phyloP scores from a whole-genome alignment of 92 coral and sea anemone genomes.

The Desmophyllum pertusum region DNA sequence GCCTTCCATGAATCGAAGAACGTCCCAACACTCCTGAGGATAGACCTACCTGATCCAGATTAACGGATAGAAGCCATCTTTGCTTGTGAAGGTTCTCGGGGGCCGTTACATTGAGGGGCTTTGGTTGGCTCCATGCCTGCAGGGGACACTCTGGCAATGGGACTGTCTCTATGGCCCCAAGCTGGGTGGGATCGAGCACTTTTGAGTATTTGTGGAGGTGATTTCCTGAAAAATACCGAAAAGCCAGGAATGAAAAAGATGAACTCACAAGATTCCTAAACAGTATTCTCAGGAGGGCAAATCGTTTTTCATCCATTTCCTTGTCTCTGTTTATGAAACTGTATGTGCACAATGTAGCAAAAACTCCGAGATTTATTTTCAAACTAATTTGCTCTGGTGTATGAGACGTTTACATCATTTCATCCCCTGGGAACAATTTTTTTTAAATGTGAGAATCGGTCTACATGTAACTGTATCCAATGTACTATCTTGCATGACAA shows the following conservation, averaged over 20 bases:
- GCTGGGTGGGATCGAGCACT: conserved; percentile 80
- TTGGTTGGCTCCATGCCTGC: conserved; percentile 84
- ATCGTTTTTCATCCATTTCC: too few species aligned
- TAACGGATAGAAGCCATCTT: conserved; percentile 80
- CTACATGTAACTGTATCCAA: not conserved
- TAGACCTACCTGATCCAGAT: conserved; percentile 72
- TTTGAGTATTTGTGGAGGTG: conserved; percentile 97
- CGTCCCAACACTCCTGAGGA: too few species aligned
- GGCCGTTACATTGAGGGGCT: conserved; percentile 82
- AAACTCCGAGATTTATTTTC: too few species aligned
- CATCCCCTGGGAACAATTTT: not conserved
- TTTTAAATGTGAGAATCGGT: not conserved
- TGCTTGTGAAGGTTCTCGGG: conserved; percentile 82
- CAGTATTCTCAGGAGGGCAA: too few species aligned
- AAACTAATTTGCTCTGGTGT: not conserved
- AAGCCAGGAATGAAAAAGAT: not conserved
- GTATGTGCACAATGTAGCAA: too few species aligned
- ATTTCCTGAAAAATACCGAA: conserved; percentile 62
- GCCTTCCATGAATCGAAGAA: too few species aligned
- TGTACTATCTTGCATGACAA: not conserved
- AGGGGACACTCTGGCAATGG: conserved; percentile 84
- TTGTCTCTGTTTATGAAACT: too few species aligned
- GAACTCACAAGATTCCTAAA: not conserved
- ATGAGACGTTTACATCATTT: not conserved
- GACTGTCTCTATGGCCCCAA: conserved; percentile 88